Evolutionary conservation across 2,888 invertebrate species (phyloP).

Genomic region (Carpatolechia fugitivella): DNA sequence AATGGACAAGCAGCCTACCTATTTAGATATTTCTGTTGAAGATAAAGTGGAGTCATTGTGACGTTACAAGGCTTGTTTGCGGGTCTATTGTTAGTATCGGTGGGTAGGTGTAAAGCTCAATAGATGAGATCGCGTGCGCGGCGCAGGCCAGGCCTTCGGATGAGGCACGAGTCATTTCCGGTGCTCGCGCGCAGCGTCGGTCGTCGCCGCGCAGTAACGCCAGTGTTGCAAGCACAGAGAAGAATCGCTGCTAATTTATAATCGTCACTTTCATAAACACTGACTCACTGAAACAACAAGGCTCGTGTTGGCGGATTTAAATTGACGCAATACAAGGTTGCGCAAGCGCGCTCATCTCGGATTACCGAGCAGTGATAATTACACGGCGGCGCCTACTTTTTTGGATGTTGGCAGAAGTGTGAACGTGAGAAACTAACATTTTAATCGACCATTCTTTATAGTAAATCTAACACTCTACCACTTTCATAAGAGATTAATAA

Average conservation of each 20-base stretch:
- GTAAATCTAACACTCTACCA: background rate
- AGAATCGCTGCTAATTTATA: conserved; percentile 71
- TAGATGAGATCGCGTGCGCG: conserved; percentile 50
- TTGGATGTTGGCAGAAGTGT: conserved; percentile 35
- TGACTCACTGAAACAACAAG: conserved; percentile 59
- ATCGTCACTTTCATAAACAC: conserved; percentile 67
- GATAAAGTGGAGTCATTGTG: conserved; percentile 16
- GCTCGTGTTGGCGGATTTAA: conserved; percentile 51
- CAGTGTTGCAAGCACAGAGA: conserved; percentile 52
- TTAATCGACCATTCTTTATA: background rate
- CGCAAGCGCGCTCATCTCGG: conserved; percentile 48
- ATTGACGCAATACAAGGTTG: conserved; percentile 40
- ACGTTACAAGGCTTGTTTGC: conserved; percentile 24
- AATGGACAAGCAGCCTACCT: conserved; percentile 8
- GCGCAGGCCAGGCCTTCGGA: conserved; percentile 45
- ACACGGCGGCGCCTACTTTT: conserved; percentile 42
- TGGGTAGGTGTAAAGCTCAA: conserved; percentile 30
- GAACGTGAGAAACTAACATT: conserved; percentile 20
- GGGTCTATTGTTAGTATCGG: conserved; percentile 21
- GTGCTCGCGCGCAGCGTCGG: conserved; percentile 33
- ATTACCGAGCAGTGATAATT: conserved; percentile 50
- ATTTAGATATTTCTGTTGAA: conserved; percentile 11
- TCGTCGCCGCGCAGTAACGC: background rate
- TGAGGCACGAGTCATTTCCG: conserved; percentile 70
- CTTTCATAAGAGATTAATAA: too few species aligned